Conservation (phyloP, 2,113 vertebrate genomes). For the Butorides virescens region DNA sequence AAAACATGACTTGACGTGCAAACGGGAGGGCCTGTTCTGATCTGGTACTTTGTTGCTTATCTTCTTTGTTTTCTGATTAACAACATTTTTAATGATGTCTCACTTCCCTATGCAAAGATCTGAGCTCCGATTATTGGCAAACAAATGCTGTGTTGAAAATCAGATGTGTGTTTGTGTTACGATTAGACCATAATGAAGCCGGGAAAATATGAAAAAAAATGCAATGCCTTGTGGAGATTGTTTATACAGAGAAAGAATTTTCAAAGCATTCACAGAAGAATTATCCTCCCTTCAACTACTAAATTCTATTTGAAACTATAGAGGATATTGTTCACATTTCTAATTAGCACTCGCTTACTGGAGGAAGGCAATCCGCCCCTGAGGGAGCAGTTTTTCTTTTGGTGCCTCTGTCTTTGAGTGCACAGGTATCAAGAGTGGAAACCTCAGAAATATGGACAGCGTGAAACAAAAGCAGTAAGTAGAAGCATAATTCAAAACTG, state of each 20-base stretch:
- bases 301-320: not conserved
- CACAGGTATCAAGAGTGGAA: not conserved
- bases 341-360: not conserved
- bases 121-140: not conserved
- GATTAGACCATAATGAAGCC: not conserved
- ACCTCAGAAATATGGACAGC: not conserved
- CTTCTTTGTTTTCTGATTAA: not conserved
- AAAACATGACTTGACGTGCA: not conserved
- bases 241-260: not conserved
- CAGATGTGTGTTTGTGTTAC: not conserved
- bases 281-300: not conserved
- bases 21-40: not conserved
- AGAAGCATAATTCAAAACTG: not conserved
- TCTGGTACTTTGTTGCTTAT: not conserved
- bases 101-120: not conserved
- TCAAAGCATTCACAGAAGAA: not conserved
- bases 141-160: not conserved
- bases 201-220: not conserved
- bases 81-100: not conserved
- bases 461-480: not conserved
- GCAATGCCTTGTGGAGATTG: not conserved
- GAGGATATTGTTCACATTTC: not conserved
- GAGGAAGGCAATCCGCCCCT: not conserved
- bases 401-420: not conserved
- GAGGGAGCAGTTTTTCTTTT: not conserved